A percentile compares a stretch with the other conserved stretches of the same genome.
Conservation (phyloP, 2,888 invertebrate genomes). For the Dusona sp. region DNA sequence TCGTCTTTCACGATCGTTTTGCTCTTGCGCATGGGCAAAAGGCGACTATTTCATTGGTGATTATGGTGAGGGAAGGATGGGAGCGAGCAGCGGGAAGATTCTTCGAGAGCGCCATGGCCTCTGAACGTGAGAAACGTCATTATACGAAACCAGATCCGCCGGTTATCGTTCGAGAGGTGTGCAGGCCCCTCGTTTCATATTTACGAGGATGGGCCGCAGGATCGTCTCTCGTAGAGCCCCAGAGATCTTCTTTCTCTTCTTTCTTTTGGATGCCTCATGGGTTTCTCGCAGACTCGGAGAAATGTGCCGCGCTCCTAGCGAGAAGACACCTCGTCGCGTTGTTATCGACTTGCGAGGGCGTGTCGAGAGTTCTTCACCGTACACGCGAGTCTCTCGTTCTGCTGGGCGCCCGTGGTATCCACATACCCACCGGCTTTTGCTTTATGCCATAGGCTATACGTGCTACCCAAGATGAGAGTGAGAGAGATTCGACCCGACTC, state of each 20-base stretch:
- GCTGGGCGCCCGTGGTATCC: slow-evolving; percentile 28
- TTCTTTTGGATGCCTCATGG: neutral
- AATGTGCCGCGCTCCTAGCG: slow-evolving; percentile 33
- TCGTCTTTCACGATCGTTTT: slow-evolving; percentile 55
- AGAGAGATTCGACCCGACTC: slow-evolving; percentile 44
- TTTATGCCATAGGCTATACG: slow-evolving; percentile 35
- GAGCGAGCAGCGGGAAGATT: slow-evolving; percentile 8
- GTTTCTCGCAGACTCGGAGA: slow-evolving; percentile 28
- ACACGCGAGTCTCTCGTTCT: slow-evolving; percentile 43
- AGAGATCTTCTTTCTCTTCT: slow-evolving; percentile 21
- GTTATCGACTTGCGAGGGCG: slow-evolving; percentile 71
- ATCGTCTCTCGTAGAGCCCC: slow-evolving; percentile 27
- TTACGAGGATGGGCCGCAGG: slow-evolving; percentile 63
- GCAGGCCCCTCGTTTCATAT: slow-evolving; percentile 62
- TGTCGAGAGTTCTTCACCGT: slow-evolving; percentile 57
- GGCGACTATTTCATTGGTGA: slow-evolving; percentile 51
- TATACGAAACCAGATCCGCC: slow-evolving; percentile 69
- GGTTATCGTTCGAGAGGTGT: slow-evolving; percentile 62
- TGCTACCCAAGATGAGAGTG: slow-evolving; percentile 35
- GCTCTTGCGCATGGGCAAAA: slow-evolving; percentile 44
- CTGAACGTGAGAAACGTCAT: slow-evolving; percentile 69
- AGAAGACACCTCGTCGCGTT: slow-evolving; percentile 52
- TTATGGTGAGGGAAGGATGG: slow-evolving; percentile 10
- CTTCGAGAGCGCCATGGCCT: slow-evolving; percentile 36
- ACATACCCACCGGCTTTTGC: slow-evolving; percentile 27